phyloP scores from a whole-genome alignment of 2,113 vertebrate species.

The Brachyhypopomus gauderio region DNA sequence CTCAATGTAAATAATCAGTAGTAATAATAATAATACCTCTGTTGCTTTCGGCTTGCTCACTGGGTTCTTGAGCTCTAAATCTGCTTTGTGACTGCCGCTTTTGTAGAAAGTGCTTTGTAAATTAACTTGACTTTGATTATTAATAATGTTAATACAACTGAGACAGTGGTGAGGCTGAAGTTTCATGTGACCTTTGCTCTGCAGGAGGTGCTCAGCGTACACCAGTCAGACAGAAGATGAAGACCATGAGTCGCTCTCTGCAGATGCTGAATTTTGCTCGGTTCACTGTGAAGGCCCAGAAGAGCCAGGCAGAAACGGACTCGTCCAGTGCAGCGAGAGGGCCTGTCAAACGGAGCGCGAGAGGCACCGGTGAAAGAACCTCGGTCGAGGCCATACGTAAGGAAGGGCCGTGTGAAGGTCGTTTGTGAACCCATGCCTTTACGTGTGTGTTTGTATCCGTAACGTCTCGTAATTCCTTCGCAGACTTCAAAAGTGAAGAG shows the following conservation, averaged over 20 bases:
- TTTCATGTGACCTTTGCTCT: constrained; percentile 23
- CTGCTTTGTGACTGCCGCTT: too few relatives aligned
- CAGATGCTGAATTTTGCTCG: constrained; percentile 95
- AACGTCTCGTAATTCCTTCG: constrained; percentile 1
- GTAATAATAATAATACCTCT: too few relatives aligned
- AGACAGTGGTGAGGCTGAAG: not conserved
- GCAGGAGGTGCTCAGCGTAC: constrained; percentile 86
- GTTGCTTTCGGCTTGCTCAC: too few relatives aligned
- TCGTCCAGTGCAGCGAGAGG: constrained; percentile 64
- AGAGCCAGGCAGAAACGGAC: constrained; percentile 75
- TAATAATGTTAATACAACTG: not conserved
- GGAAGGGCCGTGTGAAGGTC: constrained; percentile 20
- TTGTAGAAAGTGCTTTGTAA: too few relatives aligned
- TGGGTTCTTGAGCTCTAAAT: too few relatives aligned
- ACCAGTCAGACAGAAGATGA: constrained; percentile 96
- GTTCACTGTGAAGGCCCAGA: constrained; percentile 92
- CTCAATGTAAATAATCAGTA: too few relatives aligned
- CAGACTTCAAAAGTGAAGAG: constrained; percentile 83
- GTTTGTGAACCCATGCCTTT: not conserved
- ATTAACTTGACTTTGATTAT: too few relatives aligned
- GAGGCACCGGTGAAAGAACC: constrained; percentile 71
- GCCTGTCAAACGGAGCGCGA: constrained; percentile 64
- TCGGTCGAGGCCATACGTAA: constrained; percentile 64
- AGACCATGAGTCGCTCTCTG: constrained; percentile 92
- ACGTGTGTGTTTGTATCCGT: not conserved